Conservation (phyloP, 1,140 invertebrate genomes). For the Brachionus plicatilis region DNA sequence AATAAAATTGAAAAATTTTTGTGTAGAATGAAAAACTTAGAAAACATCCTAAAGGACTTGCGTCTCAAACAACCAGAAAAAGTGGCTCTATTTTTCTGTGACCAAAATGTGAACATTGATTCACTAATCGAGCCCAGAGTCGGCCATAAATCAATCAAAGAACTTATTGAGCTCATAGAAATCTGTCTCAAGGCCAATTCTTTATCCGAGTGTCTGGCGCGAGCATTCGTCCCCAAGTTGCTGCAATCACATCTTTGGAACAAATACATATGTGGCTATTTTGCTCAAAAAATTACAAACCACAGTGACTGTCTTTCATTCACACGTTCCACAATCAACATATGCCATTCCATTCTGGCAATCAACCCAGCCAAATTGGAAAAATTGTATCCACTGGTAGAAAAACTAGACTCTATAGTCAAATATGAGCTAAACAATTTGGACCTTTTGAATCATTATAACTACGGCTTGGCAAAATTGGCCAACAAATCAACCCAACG, state of each 20-base stretch:
- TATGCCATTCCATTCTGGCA: neutral
- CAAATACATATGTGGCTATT: neutral
- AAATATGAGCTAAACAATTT: constrained; percentile 22
- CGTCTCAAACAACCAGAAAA: neutral
- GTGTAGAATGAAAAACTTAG: neutral
- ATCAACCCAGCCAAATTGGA: neutral
- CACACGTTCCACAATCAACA: neutral
- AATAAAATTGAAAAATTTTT: neutral
- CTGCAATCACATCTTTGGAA: neutral
- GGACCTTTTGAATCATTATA: neutral
- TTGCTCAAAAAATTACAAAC: neutral
- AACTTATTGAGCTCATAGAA: neutral
- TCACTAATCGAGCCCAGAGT: neutral
- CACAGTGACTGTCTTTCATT: neutral
- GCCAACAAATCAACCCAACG: neutral
- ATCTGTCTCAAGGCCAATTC: neutral
- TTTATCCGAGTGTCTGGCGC: neutral
- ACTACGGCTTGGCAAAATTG: neutral
- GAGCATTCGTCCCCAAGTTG: neutral
- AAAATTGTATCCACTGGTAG: neutral
- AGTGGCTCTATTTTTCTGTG: neutral
- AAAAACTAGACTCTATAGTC: neutral
- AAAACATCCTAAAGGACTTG: neutral
- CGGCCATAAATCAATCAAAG: neutral
- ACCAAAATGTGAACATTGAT: neutral